Evolutionary conservation across 2,113 vertebrate species (phyloP).

Genomic region (Sander lucioperca): DNA sequence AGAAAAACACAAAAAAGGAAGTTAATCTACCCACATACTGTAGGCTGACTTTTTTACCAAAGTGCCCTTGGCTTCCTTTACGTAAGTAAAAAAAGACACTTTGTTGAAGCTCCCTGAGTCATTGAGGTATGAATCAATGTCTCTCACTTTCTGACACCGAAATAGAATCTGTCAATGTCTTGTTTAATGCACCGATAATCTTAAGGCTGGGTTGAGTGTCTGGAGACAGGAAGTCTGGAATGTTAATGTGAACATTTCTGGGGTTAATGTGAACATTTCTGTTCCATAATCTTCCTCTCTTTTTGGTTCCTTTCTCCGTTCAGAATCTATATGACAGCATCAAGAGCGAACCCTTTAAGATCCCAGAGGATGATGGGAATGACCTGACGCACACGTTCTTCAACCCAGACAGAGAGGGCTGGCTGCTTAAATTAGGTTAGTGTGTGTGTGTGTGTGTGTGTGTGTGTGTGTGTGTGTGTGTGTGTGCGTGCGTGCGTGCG

Average conservation of each 20-base stretch:
- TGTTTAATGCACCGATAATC: conserved; percentile 31
- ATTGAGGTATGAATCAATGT: conserved; percentile 14
- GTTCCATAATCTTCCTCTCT: neutral
- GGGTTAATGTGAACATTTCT: conserved; percentile 1
- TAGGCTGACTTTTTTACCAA: conserved; percentile 15
- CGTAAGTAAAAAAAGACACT: neutral
- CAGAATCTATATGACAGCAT: conserved; percentile 99
- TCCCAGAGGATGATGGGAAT: conserved; percentile 98
- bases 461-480: conserved; percentile 52
- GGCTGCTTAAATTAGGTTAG: conserved; percentile 99
- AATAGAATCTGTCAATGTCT: conserved; percentile 11
- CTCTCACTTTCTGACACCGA: neutral
- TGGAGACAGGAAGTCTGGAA: too few relatives aligned
- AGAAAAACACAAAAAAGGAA: conserved; percentile 32
- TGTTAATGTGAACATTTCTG: neutral
- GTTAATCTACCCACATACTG: neutral
- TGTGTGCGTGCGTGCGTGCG: conserved; percentile 54
- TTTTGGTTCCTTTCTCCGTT: neutral
- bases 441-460: conserved; percentile 66
- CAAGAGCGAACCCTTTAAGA: conserved; percentile 99
- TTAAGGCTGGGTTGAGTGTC: conserved; percentile 32
- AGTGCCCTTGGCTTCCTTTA: conserved; percentile 17
- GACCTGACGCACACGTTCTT: conserved; percentile 99
- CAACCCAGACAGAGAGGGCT: conserved; percentile 98
- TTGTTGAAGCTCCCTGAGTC: conserved; percentile 14